Evolutionary conservation across 2,113 vertebrate genomes (phyloP).

Genomic region (Pollimyrus isidori): DNA sequence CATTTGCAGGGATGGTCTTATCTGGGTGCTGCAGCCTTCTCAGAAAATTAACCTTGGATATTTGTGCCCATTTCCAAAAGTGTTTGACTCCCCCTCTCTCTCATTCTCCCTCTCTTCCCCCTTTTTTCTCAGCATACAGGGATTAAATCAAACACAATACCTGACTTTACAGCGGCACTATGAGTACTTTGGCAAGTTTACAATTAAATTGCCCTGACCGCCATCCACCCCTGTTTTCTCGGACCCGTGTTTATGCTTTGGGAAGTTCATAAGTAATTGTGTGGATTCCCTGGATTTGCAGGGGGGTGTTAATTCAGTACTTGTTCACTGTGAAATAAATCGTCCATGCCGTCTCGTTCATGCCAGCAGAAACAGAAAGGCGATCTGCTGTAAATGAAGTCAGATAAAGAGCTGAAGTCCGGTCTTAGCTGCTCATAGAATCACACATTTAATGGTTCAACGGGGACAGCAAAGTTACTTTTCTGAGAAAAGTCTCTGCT

Average conservation of each 20-base stretch:
- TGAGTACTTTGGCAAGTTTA: slow-evolving; percentile 67
- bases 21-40: slow-evolving; percentile 99
- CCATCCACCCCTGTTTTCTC: slow-evolving; percentile 59
- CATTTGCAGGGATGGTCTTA: slow-evolving; percentile 99
- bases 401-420: slow-evolving; percentile 68
- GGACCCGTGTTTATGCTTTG: slow-evolving; percentile 51
- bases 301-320: slow-evolving; percentile 59
- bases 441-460: slow-evolving; percentile 36
- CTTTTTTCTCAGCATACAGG: slow-evolving; percentile 59
- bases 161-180: slow-evolving; percentile 68
- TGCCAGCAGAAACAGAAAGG: slow-evolving; percentile 62
- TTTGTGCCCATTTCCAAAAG: slow-evolving; percentile 98
- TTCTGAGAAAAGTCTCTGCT: not conserved
- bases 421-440: slow-evolving; percentile 57
- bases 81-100: slow-evolving; percentile 66
- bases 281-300: slow-evolving; percentile 48
- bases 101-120: slow-evolving; percentile 36
- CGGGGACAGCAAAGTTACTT: not conserved
- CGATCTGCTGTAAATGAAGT: slow-evolving; percentile 55
- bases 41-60: slow-evolving; percentile 99
- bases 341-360: slow-evolving; percentile 65
- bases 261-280: slow-evolving; percentile 52
- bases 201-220: slow-evolving; percentile 59
- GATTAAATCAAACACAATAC: slow-evolving; percentile 73
- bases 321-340: slow-evolving; percentile 62